Conservation (phyloP, 2,888 invertebrate species). For the Heteromurus nitidus region DNA sequence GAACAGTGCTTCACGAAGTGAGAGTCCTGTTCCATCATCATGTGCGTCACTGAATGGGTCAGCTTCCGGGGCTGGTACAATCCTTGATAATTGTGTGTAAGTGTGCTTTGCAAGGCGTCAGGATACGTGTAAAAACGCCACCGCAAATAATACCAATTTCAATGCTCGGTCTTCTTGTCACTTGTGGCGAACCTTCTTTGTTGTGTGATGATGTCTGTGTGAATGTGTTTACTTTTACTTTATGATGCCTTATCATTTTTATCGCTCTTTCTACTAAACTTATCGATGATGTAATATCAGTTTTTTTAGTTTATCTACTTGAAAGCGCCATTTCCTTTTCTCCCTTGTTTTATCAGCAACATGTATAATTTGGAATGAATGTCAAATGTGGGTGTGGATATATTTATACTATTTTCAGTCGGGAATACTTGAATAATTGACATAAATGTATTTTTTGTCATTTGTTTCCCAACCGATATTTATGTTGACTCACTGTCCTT, state of each 20-base stretch:
- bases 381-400: not conserved
- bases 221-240: not conserved
- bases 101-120: constrained; percentile 11
- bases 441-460: not conserved
- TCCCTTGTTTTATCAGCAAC: too few relatives aligned
- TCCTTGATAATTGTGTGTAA: constrained; percentile 67
- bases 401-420: not conserved
- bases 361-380: too few relatives aligned
- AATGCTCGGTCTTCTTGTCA: not conserved
- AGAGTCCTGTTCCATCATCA: constrained; percentile 59
- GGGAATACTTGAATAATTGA: not conserved
- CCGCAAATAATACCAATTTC: not conserved
- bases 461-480: not conserved
- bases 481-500: not conserved
- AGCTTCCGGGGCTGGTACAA: constrained; percentile 32
- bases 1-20: constrained; percentile 50
- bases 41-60: constrained; percentile 52
- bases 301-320: too few relatives aligned
- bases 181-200: not conserved
- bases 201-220: not conserved
- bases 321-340: too few relatives aligned
- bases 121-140: not conserved
- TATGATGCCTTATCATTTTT: too few relatives aligned
- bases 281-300: too few relatives aligned
- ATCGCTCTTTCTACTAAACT: too few relatives aligned